Evolutionary conservation across 2,888 invertebrate species (phyloP).

Genomic region (Eretmocerus hayati): DNA sequence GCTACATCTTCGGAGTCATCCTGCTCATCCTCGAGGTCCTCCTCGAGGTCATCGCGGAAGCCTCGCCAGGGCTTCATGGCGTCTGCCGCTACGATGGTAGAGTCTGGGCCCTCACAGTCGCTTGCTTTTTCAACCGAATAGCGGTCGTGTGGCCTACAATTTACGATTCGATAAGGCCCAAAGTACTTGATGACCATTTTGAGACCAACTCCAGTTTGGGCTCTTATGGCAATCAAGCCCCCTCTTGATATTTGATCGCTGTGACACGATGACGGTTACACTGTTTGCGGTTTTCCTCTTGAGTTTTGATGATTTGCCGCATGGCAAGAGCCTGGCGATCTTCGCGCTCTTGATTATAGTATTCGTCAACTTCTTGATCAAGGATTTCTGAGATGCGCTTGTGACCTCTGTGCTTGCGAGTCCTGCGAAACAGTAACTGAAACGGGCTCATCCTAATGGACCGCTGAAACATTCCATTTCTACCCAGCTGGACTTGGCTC

Average conservation of each 20-base stretch:
- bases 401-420: neutral
- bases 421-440: too few species aligned
- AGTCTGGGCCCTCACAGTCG: neutral
- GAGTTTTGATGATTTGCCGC: neutral
- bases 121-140: neutral
- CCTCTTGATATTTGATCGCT: neutral
- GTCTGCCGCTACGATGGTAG: neutral
- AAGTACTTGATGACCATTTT: constrained; percentile 1
- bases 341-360: neutral
- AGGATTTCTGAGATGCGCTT: neutral
- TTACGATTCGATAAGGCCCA: neutral
- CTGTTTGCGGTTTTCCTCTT: neutral
- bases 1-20: neutral
- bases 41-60: too few species aligned
- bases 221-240: neutral
- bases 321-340: neutral
- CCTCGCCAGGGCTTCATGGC: neutral
- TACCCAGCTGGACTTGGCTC: too few species aligned
- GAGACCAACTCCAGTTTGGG: neutral
- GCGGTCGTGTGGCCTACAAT: neutral
- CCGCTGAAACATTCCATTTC: too few species aligned
- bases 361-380: neutral
- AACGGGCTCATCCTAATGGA: too few species aligned
- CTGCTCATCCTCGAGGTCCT: neutral
- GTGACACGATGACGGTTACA: neutral